These are phyloP conservation scores for Pampusana beccarii DNA, from an alignment of 2,113 vertebrate genomes.

Conservation along the genomic window DNA sequence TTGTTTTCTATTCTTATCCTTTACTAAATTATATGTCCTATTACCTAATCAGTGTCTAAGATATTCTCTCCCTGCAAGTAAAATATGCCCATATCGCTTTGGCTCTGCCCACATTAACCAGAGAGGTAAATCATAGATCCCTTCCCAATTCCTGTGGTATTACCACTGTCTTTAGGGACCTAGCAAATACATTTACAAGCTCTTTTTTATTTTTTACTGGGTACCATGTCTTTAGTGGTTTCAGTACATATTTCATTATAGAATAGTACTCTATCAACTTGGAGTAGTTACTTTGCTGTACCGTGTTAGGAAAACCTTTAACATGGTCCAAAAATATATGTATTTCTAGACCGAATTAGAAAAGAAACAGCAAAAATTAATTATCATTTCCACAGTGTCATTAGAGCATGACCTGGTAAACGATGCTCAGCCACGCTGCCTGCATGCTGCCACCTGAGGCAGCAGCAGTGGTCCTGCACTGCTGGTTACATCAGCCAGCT, in stretches of 20 bases:
- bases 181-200: background rate
- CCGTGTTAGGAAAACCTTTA: background rate
- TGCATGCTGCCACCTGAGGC: background rate
- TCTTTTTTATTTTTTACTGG: background rate
- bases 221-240: background rate
- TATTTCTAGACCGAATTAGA: background rate
- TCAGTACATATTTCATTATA: background rate
- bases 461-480: background rate
- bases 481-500: background rate
- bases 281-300: background rate
- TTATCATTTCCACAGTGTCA: background rate
- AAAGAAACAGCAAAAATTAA: background rate
- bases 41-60: background rate
- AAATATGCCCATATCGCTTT: background rate
- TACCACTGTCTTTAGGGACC: background rate
- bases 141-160: background rate
- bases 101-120: background rate
- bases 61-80: background rate
- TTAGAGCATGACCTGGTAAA: background rate
- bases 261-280: background rate
- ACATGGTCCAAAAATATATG: background rate
- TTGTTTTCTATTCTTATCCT: background rate
- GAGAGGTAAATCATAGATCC: background rate
- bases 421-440: background rate
- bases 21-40: background rate